These are phyloP conservation scores for Sinella curviseta DNA, from an alignment of 1,140 invertebrate genomes.

Conservation along the genomic window DNA sequence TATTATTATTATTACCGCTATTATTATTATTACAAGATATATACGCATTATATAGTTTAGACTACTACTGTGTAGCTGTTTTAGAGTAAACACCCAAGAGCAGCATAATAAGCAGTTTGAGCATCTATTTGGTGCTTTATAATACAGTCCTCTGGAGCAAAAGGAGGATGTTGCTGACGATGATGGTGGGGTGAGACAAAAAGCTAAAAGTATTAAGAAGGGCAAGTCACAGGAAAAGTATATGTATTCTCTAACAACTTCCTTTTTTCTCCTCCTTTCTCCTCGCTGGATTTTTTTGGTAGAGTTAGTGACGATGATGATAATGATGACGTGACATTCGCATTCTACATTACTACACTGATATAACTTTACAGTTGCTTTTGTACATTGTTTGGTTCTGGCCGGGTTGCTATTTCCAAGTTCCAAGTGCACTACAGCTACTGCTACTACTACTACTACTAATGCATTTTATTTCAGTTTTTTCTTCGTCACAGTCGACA, in stretches of 20 bases:
- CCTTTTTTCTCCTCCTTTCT: not conserved
- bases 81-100: not conserved
- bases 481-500: too few species aligned
- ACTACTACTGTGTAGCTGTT: too few species aligned
- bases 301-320: not conserved
- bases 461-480: constrained; percentile 14
- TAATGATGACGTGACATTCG: constrained; percentile 15
- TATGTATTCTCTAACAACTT: not conserved
- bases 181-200: not conserved
- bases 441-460: not conserved
- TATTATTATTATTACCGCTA: not conserved
- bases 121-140: not conserved
- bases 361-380: too few species aligned
- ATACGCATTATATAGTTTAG: not conserved
- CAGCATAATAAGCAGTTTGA: not conserved
- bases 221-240: not conserved
- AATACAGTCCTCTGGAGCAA: not conserved
- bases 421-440: too few species aligned
- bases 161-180: not conserved
- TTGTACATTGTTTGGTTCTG: too few species aligned
- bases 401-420: too few species aligned
- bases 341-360: too few species aligned
- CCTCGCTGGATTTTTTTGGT: not conserved
- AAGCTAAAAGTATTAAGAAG: not conserved
- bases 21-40: not conserved